A percentile compares a stretch with the other conserved stretches of the same genome.
Conservation (phyloP, 2,888 invertebrate species). For the Podabrus alpinus region DNA sequence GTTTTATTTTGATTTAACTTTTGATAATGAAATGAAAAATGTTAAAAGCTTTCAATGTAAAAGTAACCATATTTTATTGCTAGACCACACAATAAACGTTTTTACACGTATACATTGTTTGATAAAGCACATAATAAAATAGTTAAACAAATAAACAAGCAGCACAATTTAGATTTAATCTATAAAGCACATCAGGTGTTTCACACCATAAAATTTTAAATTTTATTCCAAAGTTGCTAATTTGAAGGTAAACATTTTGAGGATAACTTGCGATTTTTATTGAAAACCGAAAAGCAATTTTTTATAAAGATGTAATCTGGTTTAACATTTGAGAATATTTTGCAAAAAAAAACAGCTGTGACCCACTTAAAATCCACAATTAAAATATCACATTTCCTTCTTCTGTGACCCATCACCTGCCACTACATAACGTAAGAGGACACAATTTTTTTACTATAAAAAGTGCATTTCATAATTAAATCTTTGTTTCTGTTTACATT, state of each 20-base stretch:
- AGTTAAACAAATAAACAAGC: neutral
- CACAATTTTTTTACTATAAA: neutral
- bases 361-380: slow-evolving; percentile 35
- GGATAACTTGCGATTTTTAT: neutral
- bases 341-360: slow-evolving; percentile 37
- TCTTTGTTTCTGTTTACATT: neutral
- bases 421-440: neutral
- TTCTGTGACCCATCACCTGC: slow-evolving; percentile 32
- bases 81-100: slow-evolving; percentile 17
- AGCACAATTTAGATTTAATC: neutral
- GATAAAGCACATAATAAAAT: neutral
- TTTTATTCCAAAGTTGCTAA: neutral
- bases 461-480: neutral
- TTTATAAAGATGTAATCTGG: neutral
- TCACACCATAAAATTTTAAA: neutral
- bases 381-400: slow-evolving; percentile 35
- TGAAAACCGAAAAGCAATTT: neutral
- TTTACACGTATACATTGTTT: slow-evolving; percentile 11
- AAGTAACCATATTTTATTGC: neutral
- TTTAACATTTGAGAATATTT: slow-evolving; percentile 26
- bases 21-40: neutral
- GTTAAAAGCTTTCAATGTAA: neutral
- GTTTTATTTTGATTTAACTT: neutral
- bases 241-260: neutral
- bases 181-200: neutral